Conservation (phyloP, 2,113 vertebrate genomes). For the Tinamus guttatus region DNA sequence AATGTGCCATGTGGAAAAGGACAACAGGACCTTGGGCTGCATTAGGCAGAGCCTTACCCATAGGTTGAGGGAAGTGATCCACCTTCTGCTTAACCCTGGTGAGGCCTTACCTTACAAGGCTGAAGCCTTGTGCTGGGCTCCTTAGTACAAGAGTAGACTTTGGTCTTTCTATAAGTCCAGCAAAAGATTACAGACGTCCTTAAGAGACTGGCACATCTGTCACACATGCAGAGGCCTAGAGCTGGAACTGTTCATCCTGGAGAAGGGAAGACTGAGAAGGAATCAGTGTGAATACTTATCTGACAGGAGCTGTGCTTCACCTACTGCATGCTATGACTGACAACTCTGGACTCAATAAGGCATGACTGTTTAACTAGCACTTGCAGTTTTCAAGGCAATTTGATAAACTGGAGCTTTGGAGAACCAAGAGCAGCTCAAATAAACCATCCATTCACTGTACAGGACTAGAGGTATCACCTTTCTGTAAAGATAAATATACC, state of each 20-base stretch:
- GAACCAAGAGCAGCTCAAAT: not conserved
- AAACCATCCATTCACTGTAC: not conserved
- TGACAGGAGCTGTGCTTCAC: fast-evolving
- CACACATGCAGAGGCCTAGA: not conserved
- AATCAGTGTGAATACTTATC: not conserved
- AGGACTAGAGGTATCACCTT: not conserved
- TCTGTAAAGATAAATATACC: not conserved
- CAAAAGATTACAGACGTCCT: not conserved
- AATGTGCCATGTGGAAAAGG: not conserved
- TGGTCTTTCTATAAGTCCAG: not conserved
- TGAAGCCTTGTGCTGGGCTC: not conserved
- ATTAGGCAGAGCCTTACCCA: not conserved
- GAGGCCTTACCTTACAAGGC: not conserved
- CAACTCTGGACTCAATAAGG: not conserved
- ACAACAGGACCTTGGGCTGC: not conserved
- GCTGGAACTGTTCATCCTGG: not conserved
- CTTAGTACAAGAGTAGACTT: fast-evolving
- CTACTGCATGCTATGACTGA: not conserved
- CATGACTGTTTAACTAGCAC: not conserved
- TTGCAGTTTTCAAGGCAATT: not conserved
- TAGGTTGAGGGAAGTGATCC: not conserved
- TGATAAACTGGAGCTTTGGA: not conserved
- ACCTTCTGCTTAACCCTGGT: not conserved
- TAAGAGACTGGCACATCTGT: not conserved
- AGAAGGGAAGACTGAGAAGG: not conserved